phyloP scores from a whole-genome alignment of 2,113 vertebrate species.

The Aptenodytes patagonicus region DNA sequence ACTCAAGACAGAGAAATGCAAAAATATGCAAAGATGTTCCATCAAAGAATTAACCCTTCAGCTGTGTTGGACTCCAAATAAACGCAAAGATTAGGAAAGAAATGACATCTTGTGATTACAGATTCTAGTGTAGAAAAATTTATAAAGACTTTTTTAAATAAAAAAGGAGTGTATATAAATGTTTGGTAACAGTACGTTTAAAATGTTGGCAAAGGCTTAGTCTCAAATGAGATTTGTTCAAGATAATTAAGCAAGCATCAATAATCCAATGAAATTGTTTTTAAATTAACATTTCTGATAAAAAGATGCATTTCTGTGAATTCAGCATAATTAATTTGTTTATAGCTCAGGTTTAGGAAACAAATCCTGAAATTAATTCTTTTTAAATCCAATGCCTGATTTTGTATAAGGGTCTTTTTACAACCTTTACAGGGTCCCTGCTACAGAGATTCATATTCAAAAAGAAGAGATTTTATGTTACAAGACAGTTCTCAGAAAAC shows the following conservation, averaged over 20 bases:
- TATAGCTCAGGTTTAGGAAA: background rate
- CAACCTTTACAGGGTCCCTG: background rate
- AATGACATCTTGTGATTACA: background rate
- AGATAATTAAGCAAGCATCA: slow-evolving; percentile 8
- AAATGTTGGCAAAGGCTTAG: background rate
- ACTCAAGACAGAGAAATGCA: background rate
- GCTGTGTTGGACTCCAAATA: background rate
- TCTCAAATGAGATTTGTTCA: background rate
- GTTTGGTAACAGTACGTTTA: background rate
- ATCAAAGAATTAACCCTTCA: slow-evolving; percentile 7
- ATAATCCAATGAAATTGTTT: background rate
- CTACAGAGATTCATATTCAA: background rate
- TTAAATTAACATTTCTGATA: background rate
- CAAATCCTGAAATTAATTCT: background rate
- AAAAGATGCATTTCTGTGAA: slow-evolving; percentile 23
- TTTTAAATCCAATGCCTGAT: background rate
- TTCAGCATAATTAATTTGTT: background rate
- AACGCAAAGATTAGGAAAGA: background rate
- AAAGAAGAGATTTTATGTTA: background rate
- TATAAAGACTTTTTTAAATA: background rate
- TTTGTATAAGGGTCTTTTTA: background rate
- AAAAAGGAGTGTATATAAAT: background rate
- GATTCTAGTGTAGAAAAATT: background rate
- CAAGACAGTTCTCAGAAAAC: background rate
- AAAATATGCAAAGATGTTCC: background rate